Conservation (phyloP, 2,797 vertebrate genomes). For the Enteromius radiatus region DNA sequence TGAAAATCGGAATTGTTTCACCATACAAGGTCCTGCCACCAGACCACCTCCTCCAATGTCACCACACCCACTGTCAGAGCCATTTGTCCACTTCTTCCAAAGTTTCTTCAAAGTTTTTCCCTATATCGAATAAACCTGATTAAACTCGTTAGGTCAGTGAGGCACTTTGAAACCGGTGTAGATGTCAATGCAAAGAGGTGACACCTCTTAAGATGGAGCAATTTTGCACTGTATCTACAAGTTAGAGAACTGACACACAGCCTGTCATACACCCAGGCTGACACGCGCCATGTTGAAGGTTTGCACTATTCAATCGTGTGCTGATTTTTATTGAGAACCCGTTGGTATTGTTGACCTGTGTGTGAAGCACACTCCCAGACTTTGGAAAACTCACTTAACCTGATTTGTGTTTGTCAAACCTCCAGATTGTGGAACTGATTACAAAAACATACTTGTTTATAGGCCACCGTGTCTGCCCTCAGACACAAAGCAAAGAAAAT, state of each 20-base stretch:
- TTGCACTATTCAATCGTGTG: neutral
- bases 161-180: neutral
- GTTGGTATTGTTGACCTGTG: slow-evolving; percentile 39
- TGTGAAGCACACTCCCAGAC: slow-evolving; percentile 33
- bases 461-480: neutral
- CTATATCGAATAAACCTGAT: neutral
- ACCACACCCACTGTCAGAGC: slow-evolving; percentile 55
- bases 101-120: slow-evolving; percentile 1
- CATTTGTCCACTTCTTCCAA: slow-evolving; percentile 44
- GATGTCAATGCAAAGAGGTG: neutral
- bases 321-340: slow-evolving; percentile 35
- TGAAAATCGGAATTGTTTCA: slow-evolving; percentile 72
- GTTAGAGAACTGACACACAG: neutral
- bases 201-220: neutral
- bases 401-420: slow-evolving; percentile 36
- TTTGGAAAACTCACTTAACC: slow-evolving; percentile 47
- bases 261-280: slow-evolving; percentile 15
- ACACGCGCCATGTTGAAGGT: slow-evolving; percentile 6
- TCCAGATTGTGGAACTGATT: slow-evolving; percentile 31
- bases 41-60: slow-evolving; percentile 39
- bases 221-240: neutral
- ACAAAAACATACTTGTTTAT: slow-evolving; percentile 15
- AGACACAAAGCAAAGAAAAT: slow-evolving; percentile 44
- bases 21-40: slow-evolving; percentile 78
- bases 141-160: neutral